Evolutionary conservation across 2,797 vertebrate genomes (phyloP).

Genomic region (Acanthopagrus latus): DNA sequence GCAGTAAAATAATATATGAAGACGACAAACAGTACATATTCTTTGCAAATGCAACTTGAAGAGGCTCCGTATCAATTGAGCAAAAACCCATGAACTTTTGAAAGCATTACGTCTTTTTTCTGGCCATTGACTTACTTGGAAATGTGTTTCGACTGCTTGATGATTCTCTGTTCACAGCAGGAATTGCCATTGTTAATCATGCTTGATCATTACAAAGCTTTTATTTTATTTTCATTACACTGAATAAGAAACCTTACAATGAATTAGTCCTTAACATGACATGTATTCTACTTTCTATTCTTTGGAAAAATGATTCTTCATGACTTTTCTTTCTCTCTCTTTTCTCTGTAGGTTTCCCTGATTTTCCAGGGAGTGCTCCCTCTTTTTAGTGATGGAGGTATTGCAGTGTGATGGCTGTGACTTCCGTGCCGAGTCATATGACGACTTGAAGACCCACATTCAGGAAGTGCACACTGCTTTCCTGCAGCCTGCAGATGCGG

Average conservation of each 20-base stretch:
- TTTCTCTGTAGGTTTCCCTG: conserved; percentile 88
- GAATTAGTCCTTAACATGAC: conserved; percentile 19
- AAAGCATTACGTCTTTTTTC: conserved; percentile 10
- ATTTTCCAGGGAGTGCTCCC: conserved; percentile 90
- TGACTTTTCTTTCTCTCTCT: conserved; percentile 10
- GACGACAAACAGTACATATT: background rate
- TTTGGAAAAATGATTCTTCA: conserved; percentile 21
- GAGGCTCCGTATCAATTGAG: background rate
- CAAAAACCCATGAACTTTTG: conserved; percentile 18
- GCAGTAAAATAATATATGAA: no score
- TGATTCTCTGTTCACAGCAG: conserved; percentile 59
- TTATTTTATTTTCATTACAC: conserved; percentile 32
- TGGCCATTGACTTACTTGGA: conserved; percentile 20
- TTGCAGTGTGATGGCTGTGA: conserved; percentile 99
- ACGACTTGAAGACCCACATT: conserved; percentile 97
- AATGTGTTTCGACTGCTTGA: conserved; percentile 42
- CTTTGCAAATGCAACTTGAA: conserved; percentile 11
- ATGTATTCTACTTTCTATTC: background rate
- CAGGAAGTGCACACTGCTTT: conserved; percentile 99
- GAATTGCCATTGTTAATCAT: conserved; percentile 48
- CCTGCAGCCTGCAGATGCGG: conserved; percentile 95
- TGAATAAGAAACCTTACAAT: conserved; percentile 22
- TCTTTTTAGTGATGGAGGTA: conserved; percentile 93
- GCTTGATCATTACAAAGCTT: conserved; percentile 41
- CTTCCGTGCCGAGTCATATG: conserved; percentile 96